These are phyloP conservation scores for Sturnira hondurensis DNA, from an alignment of 2,113 vertebrate species.

Conservation along the genomic window DNA sequence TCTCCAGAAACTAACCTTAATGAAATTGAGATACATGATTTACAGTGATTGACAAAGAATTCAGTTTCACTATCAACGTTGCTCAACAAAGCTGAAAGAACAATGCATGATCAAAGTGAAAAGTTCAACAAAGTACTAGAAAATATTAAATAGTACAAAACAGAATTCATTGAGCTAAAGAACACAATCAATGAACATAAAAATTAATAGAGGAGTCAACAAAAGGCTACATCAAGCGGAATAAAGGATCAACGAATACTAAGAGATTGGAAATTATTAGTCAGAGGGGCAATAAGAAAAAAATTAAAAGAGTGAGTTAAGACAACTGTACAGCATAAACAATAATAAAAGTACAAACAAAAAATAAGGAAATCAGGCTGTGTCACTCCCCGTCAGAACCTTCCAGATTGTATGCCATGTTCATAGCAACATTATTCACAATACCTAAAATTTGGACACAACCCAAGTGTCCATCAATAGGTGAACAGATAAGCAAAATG, in stretches of 20 bases:
- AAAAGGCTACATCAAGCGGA: background rate
- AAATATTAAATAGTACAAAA: background rate
- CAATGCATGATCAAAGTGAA: background rate
- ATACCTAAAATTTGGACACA: no score
- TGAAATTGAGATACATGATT: background rate
- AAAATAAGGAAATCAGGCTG: no score
- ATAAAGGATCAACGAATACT: background rate
- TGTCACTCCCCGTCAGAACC: no score
- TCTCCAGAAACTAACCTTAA: background rate
- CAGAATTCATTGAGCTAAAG: background rate
- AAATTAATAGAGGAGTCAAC: background rate
- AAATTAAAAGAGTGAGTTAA: background rate
- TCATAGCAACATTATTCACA: no score
- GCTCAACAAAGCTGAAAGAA: background rate
- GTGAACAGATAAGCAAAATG: no score
- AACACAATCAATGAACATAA: background rate
- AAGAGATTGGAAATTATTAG: background rate
- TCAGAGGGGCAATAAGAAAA: background rate
- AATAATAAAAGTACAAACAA: no score
- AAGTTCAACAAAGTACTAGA: background rate
- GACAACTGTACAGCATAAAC: background rate
- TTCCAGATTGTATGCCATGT: no score
- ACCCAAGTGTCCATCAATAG: no score
- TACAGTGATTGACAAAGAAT: background rate
- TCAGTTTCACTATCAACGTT: background rate